Conservation (phyloP, 2,797 vertebrate species). For the Neosalanx taihuensis region DNA sequence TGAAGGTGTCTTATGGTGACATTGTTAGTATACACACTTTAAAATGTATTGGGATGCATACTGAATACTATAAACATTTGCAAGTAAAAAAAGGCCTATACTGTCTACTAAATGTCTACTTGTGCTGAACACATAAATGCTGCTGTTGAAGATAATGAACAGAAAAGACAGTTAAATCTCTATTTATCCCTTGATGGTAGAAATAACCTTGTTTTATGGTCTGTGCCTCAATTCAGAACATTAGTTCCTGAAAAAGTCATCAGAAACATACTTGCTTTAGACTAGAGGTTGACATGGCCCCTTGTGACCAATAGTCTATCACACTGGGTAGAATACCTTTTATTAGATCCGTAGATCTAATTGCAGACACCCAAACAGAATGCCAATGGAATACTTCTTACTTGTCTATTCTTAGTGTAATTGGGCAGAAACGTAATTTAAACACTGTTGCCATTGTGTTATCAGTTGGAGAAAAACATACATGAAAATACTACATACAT, state of each 20-base stretch:
- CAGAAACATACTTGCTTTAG: constrained; percentile 74
- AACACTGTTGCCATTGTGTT: too few relatives aligned
- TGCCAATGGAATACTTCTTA: not conserved
- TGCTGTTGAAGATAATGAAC: constrained; percentile 66
- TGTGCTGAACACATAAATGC: constrained; percentile 62
- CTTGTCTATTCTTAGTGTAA: too few relatives aligned
- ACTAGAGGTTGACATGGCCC: constrained; percentile 68
- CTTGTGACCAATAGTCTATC: constrained; percentile 62
- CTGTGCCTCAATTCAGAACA: constrained; percentile 71
- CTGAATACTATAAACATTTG: constrained; percentile 27
- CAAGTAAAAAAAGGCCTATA: constrained; percentile 45
- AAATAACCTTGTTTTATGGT: constrained; percentile 74
- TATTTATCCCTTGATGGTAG: constrained; percentile 74
- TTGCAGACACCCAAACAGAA: constrained; percentile 53
- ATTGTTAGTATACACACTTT: constrained; percentile 20
- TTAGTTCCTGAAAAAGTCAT: constrained; percentile 79
- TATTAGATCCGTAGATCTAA: constrained; percentile 23
- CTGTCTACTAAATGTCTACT: constrained; percentile 46
- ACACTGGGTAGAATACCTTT: constrained; percentile 43
- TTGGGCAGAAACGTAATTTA: too few relatives aligned
- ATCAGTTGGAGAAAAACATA: too few relatives aligned
- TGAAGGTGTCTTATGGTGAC: constrained; percentile 37
- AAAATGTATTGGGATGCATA: constrained; percentile 13
- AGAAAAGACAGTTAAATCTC: constrained; percentile 73
- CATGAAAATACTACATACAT: too few relatives aligned